phyloP scores from a whole-genome alignment of 2,797 vertebrate genomes.

The Neosalanx taihuensis region DNA sequence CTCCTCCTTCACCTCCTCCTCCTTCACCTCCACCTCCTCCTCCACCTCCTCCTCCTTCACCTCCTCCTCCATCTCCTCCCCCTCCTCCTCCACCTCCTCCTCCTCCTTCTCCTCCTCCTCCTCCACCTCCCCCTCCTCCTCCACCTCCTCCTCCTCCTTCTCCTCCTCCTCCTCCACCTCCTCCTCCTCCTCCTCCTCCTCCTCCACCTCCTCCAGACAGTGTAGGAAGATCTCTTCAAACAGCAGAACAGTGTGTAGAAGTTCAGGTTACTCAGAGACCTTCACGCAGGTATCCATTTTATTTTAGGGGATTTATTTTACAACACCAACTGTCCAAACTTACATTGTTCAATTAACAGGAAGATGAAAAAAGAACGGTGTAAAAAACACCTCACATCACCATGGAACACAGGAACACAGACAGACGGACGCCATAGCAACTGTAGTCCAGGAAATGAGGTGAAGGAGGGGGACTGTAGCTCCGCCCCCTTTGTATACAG shows the following conservation, averaged over 20 bases:
- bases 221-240: neutral
- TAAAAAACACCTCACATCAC: conserved; percentile 51
- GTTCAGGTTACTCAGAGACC: conserved; percentile 51
- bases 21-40: neutral
- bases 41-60: neutral
- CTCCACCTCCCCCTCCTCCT: no score
- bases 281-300: conserved; percentile 72
- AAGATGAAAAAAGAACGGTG: conserved; percentile 52
- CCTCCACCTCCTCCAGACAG: neutral
- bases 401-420: conserved; percentile 60
- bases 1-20: neutral
- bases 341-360: conserved; percentile 61
- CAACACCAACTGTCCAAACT: conserved; percentile 74
- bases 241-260: conserved; percentile 25
- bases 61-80: neutral
- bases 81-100: neutral
- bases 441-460: conserved; percentile 41
- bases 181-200: neutral
- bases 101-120: conserved; percentile 2
- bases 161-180: neutral
- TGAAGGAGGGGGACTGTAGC: conserved; percentile 38
- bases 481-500: conserved; percentile 64
- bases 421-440: conserved; percentile 50
- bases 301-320: conserved; percentile 60
- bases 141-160: neutral